Evolutionary conservation across 2,888 invertebrate species (phyloP).

Genomic region (Theretra japonica): DNA sequence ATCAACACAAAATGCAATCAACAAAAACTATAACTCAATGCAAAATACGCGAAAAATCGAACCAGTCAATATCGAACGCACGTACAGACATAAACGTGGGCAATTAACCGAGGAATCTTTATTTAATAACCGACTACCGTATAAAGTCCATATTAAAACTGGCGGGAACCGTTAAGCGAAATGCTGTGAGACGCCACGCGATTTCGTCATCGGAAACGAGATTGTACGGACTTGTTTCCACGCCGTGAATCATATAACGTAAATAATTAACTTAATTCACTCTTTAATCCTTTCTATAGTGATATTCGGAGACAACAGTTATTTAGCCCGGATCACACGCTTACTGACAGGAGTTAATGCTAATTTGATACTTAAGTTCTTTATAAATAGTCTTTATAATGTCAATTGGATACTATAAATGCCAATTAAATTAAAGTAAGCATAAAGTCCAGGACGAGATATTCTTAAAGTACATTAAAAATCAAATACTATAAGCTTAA

Average conservation of each 20-base stretch:
- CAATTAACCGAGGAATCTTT: slow-evolving; percentile 74
- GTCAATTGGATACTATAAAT: too few relatives aligned
- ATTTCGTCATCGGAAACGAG: slow-evolving; percentile 74
- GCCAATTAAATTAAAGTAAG: too few relatives aligned
- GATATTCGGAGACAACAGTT: background rate
- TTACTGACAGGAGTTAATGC: background rate
- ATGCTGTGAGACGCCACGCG: slow-evolving; percentile 63
- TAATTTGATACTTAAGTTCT: too few relatives aligned
- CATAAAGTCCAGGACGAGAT: too few relatives aligned
- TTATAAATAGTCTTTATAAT: too few relatives aligned
- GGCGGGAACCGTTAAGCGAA: slow-evolving; percentile 75
- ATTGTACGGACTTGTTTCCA: slow-evolving; percentile 64
- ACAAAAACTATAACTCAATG: slow-evolving; percentile 31
- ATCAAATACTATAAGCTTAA: too few relatives aligned
- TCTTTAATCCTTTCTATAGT: slow-evolving; percentile 16
- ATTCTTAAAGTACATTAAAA: too few relatives aligned
- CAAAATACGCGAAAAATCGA: slow-evolving; percentile 54
- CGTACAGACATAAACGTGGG: slow-evolving; percentile 65
- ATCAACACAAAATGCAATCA: slow-evolving; percentile 18
- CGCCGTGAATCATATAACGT: slow-evolving; percentile 67
- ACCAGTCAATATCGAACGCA: slow-evolving; percentile 64
- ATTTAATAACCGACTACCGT: slow-evolving; percentile 78
- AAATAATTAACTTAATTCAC: slow-evolving; percentile 36
- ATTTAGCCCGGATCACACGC: background rate
- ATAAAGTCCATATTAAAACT: slow-evolving; percentile 75